phyloP scores from a whole-genome alignment of 2,888 invertebrate species.

The Dicycla oo region DNA sequence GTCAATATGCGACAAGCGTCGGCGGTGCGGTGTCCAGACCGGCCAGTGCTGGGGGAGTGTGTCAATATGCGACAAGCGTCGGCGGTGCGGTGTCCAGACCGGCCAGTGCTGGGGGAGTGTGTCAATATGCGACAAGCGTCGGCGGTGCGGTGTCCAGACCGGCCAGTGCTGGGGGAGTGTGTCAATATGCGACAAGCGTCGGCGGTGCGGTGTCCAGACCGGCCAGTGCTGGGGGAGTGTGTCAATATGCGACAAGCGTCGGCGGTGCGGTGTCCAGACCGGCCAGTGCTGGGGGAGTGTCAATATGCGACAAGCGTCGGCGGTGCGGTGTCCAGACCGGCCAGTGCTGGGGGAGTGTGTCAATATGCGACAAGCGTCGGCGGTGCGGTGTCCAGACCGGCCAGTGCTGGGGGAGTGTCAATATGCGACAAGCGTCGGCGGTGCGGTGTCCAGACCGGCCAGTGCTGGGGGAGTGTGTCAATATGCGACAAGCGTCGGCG shows the following conservation, averaged over 20 bases:
- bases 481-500: conserved; percentile 72
- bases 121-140: conserved; percentile 73
- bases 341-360: conserved; percentile 48
- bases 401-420: conserved; percentile 54
- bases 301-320: conserved; percentile 73
- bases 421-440: conserved; percentile 72
- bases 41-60: conserved; percentile 48
- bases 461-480: conserved; percentile 56
- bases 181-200: conserved; percentile 73
- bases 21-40: conserved; percentile 44
- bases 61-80: conserved; percentile 73
- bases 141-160: conserved; percentile 44
- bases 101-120: conserved; percentile 48
- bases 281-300: conserved; percentile 46
- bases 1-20: conserved; percentile 73
- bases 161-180: conserved; percentile 48
- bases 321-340: conserved; percentile 41
- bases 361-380: conserved; percentile 73
- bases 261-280: conserved; percentile 44
- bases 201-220: conserved; percentile 44
- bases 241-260: conserved; percentile 73
- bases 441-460: conserved; percentile 40
- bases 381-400: conserved; percentile 41
- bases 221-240: conserved; percentile 48
- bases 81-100: conserved; percentile 44